These are phyloP conservation scores for Sesia bembeciformis DNA, from an alignment of 2,888 invertebrate genomes.

Conservation along the genomic window DNA sequence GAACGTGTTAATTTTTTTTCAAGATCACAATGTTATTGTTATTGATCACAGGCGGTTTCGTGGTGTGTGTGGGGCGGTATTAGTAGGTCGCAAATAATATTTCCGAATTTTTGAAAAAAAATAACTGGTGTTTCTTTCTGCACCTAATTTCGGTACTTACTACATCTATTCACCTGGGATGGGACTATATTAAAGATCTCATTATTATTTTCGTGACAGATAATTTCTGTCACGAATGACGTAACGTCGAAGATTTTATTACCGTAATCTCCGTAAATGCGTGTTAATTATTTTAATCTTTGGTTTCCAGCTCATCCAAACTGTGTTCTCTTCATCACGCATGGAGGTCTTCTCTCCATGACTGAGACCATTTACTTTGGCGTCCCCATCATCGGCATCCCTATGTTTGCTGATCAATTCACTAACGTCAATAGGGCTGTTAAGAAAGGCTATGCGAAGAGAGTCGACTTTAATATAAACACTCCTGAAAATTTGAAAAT, in stretches of 20 bases:
- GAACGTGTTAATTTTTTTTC: too few relatives aligned
- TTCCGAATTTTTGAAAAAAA: too few relatives aligned
- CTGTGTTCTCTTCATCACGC: constrained; percentile 35
- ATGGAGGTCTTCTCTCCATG: constrained; percentile 36
- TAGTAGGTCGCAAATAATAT: too few relatives aligned
- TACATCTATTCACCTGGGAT: too few relatives aligned
- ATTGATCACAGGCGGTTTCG: too few relatives aligned
- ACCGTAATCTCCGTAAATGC: not conserved
- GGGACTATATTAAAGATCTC: too few relatives aligned
- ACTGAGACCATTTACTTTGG: constrained; percentile 37
- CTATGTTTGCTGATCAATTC: constrained; percentile 38
- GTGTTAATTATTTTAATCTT: not conserved
- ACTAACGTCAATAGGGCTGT: constrained; percentile 30
- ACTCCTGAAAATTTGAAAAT: constrained; percentile 22
- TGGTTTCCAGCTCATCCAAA: constrained; percentile 39
- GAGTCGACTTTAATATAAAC: constrained; percentile 23
- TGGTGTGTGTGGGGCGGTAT: too few relatives aligned
- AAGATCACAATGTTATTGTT: too few relatives aligned
- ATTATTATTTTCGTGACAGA: too few relatives aligned
- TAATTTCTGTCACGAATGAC: too few relatives aligned
- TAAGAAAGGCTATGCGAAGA: constrained; percentile 28
- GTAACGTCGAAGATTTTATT: not conserved
- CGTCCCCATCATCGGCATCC: constrained; percentile 40
- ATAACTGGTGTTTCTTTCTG: too few relatives aligned
- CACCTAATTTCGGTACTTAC: too few relatives aligned